These are phyloP conservation scores for Phallusia fumigata DNA, from an alignment of 23 tunicate species.

Conservation along the genomic window DNA sequence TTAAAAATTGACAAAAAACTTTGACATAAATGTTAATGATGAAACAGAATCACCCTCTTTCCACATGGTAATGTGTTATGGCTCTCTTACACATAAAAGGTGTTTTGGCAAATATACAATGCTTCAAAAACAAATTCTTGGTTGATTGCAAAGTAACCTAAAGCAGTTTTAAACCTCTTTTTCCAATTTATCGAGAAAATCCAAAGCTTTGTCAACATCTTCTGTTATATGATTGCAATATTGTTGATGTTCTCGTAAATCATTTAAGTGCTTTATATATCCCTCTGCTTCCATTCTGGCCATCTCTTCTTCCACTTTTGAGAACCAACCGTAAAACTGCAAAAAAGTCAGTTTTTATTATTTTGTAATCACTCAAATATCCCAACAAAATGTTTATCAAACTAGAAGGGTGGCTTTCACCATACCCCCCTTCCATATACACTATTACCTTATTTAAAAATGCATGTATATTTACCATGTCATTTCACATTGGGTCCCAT, in stretches of 20 bases:
- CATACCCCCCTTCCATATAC: too few relatives aligned
- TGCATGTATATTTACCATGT: too few relatives aligned
- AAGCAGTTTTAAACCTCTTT: constrained; percentile 43
- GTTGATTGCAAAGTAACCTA: background rate
- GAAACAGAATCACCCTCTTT: too few relatives aligned
- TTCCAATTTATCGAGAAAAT: constrained; percentile 65
- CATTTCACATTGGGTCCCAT: too few relatives aligned
- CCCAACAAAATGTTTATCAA: too few relatives aligned
- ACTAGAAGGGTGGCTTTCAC: too few relatives aligned
- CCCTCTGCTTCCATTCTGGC: constrained; percentile 53
- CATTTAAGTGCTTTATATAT: constrained; percentile 53
- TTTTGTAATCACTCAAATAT: too few relatives aligned
- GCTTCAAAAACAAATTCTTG: background rate
- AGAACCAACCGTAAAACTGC: constrained; percentile 84
- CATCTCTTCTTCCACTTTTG: constrained; percentile 78
- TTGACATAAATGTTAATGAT: background rate
- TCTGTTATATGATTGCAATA: constrained; percentile 57
- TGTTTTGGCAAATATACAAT: too few relatives aligned
- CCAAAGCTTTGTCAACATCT: constrained; percentile 71
- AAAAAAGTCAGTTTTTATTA: constrained; percentile 18
- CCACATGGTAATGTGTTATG: too few relatives aligned
- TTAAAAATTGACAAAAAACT: too few relatives aligned
- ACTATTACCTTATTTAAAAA: too few relatives aligned
- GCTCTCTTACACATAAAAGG: too few relatives aligned
- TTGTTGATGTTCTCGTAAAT: constrained; percentile 39